Conservation (phyloP, 2,888 invertebrate genomes). For the Andrena trimmerana region DNA sequence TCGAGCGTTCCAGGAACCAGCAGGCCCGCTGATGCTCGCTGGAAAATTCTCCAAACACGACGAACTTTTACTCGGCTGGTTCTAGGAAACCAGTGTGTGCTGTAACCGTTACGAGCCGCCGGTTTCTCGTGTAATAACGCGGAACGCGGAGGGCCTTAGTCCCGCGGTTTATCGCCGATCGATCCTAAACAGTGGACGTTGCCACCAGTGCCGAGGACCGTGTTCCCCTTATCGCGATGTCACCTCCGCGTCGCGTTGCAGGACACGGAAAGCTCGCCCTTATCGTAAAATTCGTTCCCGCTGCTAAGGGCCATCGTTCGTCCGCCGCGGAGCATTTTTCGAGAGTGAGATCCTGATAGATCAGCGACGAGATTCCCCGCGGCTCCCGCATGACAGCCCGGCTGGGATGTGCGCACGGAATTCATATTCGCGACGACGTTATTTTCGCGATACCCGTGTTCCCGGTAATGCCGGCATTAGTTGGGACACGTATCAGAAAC, state of each 20-base stretch:
- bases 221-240: constrained; percentile 23
- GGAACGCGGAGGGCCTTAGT: constrained; percentile 39
- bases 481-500: constrained; percentile 62
- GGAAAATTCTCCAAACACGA: constrained; percentile 17
- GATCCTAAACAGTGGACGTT: constrained; percentile 16
- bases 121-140: constrained; percentile 59
- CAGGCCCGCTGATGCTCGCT: background rate
- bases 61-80: constrained; percentile 14
- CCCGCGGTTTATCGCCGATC: constrained; percentile 46
- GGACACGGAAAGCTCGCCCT: constrained; percentile 10
- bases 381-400: constrained; percentile 14
- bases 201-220: background rate
- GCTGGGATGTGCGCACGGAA: constrained; percentile 24
- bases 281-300: background rate
- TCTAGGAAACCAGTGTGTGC: constrained; percentile 16
- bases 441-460: constrained; percentile 50
- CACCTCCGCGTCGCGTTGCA: background rate
- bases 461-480: constrained; percentile 54
- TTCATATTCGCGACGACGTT: constrained; percentile 32
- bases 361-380: background rate
- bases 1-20: too few relatives aligned
- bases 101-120: constrained; percentile 58
- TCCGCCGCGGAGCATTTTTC: background rate
- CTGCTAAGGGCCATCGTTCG: background rate
- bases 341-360: background rate